Base-by-base conservation (phyloP, 2,888 invertebrate species). In the Subacronicta megacephala region DNA sequence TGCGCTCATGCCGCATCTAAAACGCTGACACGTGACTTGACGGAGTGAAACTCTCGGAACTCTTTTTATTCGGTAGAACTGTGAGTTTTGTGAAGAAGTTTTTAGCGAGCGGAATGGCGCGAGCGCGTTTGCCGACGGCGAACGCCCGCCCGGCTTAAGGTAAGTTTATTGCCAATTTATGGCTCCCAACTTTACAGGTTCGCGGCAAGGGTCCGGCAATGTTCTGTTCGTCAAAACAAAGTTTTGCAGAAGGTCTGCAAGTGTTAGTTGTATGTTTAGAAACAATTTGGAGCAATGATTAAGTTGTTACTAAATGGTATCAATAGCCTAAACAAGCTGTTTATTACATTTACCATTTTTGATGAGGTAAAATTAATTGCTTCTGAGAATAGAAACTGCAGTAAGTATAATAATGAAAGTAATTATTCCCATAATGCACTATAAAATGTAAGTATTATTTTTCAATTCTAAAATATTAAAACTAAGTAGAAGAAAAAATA, bases 131-230 rank as follows among this genome's bases (percentile, higher is more conserved):
- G 85, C 93, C 93, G 93, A 76, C 93, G 93, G 93, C 88, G 86
- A 88, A 90, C 90, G 88, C 86, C 86, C 87, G 88, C 82, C 80
- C 87, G 90, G 91, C 90, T 84, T 93, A 89, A 93, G 93, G 93
- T 94, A 87, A 93, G 93, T 93, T 93, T 92, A 92, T 92, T 88
- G 92, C 87, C 93, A 89, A 92, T 93, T 92, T 92, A 92, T 88
- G 83, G 87, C 88, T 84, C 86, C 86, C 87, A 82, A 87, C 82
- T 84, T 84, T 74, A 77, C 80, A 83, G 83, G 84, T 75, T 77
- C 77, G 79, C 81, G 83, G 82, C 77, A 84, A 83, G 88, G 86
- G 85, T 85, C 82, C 82, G 74, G 77, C 70, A 77, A 78, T 83
- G 83, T 83, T 87, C 82, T 81, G 87, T 84, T 88, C 84, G 85